These are phyloP conservation scores for Acholoe squamosa DNA, from an alignment of 2,888 invertebrate species.

Conservation along the genomic window DNA sequence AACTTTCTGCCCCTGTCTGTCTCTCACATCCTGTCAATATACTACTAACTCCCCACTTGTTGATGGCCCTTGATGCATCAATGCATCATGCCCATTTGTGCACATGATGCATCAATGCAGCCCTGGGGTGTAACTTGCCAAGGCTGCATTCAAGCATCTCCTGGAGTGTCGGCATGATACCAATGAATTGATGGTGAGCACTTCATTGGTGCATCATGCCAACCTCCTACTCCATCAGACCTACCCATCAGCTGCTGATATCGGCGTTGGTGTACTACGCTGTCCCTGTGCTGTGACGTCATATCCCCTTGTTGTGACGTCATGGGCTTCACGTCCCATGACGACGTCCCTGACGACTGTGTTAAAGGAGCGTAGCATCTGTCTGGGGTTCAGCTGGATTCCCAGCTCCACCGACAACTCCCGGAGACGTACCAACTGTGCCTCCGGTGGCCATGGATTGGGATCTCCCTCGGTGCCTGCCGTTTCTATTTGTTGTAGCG, in stretches of 20 bases:
- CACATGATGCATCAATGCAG: too few species aligned
- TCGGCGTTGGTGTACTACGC: not conserved
- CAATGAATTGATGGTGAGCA: too few species aligned
- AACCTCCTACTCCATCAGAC: too few species aligned
- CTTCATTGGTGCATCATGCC: too few species aligned
- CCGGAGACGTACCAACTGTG: constrained; percentile 49
- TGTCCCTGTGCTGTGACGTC: not conserved
- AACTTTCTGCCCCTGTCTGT: too few species aligned
- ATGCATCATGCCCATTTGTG: too few species aligned
- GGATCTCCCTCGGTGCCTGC: not conserved
- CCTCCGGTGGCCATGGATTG: constrained; percentile 19
- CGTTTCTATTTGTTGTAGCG: not conserved
- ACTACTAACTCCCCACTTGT: too few species aligned
- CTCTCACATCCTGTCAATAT: too few species aligned
- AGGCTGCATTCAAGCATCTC: too few species aligned
- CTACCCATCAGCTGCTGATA: not conserved
- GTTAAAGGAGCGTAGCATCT: constrained; percentile 67
- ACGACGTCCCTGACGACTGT: constrained; percentile 65
- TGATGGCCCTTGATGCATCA: too few species aligned
- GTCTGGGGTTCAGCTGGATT: constrained; percentile 66
- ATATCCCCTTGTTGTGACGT: not conserved
- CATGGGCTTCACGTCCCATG: constrained; percentile 43
- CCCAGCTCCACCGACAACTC: constrained; percentile 66
- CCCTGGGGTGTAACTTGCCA: too few species aligned
- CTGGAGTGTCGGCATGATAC: too few species aligned